Evolutionary conservation across 2,888 invertebrate species (phyloP).

Genomic region (Watsonalla cultraria): DNA sequence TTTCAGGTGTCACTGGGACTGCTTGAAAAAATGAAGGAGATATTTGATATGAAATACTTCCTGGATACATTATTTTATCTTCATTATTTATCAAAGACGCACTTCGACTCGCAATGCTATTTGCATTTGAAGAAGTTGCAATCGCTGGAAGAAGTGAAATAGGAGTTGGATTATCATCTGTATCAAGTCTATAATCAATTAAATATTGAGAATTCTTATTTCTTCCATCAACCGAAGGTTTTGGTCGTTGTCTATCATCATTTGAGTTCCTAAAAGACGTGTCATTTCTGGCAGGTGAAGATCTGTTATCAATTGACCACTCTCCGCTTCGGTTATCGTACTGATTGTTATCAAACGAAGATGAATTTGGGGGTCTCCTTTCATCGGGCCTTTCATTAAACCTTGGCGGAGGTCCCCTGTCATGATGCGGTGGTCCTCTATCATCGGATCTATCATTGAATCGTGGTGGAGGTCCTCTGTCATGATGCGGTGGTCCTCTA

Average conservation of each 20-base stretch:
- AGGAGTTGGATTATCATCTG: background rate
- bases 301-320: too few relatives aligned
- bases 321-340: too few relatives aligned
- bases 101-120: background rate
- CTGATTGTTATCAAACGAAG: too few relatives aligned
- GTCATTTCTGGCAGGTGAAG: too few relatives aligned
- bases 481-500: slow-evolving; percentile 11
- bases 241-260: background rate
- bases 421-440: too few relatives aligned
- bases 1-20: slow-evolving; percentile 32
- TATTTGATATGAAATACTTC: slow-evolving; percentile 4
- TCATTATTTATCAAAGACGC: background rate
- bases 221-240: background rate
- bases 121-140: background rate
- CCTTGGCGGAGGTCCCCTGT: slow-evolving; percentile 4
- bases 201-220: background rate
- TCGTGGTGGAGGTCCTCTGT: background rate
- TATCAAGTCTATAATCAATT: background rate
- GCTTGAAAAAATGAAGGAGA: slow-evolving; percentile 27
- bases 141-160: background rate
- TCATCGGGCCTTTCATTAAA: background rate
- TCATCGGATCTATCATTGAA: background rate
- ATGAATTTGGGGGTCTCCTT: too few relatives aligned
- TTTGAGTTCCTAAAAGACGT: background rate
- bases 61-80: background rate